Conservation (phyloP, 2,888 invertebrate species). For the Baccha elongata region DNA sequence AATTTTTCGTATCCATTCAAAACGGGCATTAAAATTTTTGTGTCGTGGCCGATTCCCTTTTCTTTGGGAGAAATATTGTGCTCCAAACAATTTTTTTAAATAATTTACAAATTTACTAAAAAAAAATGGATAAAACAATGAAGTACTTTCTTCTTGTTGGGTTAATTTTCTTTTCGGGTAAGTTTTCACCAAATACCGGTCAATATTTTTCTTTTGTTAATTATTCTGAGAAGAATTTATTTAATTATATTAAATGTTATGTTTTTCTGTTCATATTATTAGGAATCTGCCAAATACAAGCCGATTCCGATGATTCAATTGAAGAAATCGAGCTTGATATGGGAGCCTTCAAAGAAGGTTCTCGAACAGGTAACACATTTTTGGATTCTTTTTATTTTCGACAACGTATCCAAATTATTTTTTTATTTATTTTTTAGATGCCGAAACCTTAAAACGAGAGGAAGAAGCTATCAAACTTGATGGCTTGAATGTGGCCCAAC, state of each 20-base stretch:
- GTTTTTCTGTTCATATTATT: conserved; percentile 2
- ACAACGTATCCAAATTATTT: conserved; percentile 19
- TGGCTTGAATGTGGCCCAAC: conserved; percentile 95
- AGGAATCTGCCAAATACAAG: conserved; percentile 79
- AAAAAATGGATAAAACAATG: conserved; percentile 75
- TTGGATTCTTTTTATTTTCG: background rate
- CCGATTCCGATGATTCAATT: conserved; percentile 77
- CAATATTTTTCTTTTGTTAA: conserved; percentile 69
- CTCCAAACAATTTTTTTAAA: conserved; percentile 10
- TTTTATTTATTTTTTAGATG: conserved; percentile 84
- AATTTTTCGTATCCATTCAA: conserved; percentile 53
- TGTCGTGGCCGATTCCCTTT: conserved; percentile 54
- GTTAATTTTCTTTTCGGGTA: conserved; percentile 79
- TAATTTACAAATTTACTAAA: conserved; percentile 28
- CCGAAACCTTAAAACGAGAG: conserved; percentile 94
- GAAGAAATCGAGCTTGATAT: conserved; percentile 90
- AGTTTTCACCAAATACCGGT: conserved; percentile 52
- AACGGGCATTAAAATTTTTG: conserved; percentile 34
- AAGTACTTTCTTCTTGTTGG: conserved; percentile 79
- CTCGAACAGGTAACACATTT: conserved; percentile 89
- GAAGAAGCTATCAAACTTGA: conserved; percentile 98
- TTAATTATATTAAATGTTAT: conserved; percentile 4
- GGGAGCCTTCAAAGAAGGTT: conserved; percentile 92
- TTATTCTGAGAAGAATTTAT: background rate
- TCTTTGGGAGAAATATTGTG: conserved; percentile 12